Evolutionary conservation across 1,140 invertebrate species (phyloP), one percentile per base, ranked within the genome.

Genomic region (Drosophila miranda): DNA sequence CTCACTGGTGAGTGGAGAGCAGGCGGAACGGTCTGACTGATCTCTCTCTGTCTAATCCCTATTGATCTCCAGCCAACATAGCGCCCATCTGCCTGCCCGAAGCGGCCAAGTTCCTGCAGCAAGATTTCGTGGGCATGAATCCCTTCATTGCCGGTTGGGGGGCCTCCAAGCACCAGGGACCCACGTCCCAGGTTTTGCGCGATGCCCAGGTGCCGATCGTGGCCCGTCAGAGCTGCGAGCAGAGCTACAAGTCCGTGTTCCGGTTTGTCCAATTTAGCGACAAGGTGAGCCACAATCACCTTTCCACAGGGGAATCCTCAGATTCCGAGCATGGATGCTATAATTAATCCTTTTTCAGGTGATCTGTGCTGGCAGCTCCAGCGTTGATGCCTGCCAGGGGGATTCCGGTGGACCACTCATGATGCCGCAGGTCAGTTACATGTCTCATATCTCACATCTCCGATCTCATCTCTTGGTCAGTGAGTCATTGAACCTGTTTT

Each of bases 361-460:
- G 14, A 80, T 91, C 30, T 91, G 90, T 54, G 90, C 90, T 6
- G 90, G 90, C 38, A 89, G 76, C 63, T 86, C 84, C 1, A 94
- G 94, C 21, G 95, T 95, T 79, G 97, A 97, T 87, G 94, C 96
- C 26, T 98, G 96, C 86, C 95, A 96, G 93, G 96, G 96, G 45
- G 96, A 97, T 91, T 97, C 96, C 54, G 96, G 96, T 16, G 96
- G 96, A 49, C 90, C 90, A 49, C 87, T 97, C 7, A 96, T 97
- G 95, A 89, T 92, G 68, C 92, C 92, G 8, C 78, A 90, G 84
- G 89, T 90, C 66, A 81, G 81, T 76, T 78, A 61, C 56, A 64
- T 7, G n/a, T 49, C 9, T 54, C 30, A 13, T 11, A 13, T 38
- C 11, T 13, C 23, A 26, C 23, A 26, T 26, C 23, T 26, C 23